phyloP scores from a whole-genome alignment of 2,113 vertebrate genomes.

The cattle (Bos taurus) region ARS-UCD2.0 NC_037332.1:23212501-23213000 shows the following conservation, averaged over 20 bases:
- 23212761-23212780: neutral
- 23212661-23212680: neutral
- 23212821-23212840: neutral
- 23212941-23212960: constrained; percentile 32
- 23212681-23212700: neutral
- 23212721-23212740: constrained; percentile 2
- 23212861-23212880: neutral
- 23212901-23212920: constrained; percentile 1
- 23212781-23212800: neutral
- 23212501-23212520: constrained; percentile 58
- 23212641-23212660: constrained; percentile 14
- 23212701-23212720: neutral
- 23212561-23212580: constrained; percentile 28
- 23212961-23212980: neutral
- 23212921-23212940: neutral
- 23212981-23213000: constrained; percentile 2
- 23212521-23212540: constrained; percentile 50
- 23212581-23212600: constrained; percentile 58
- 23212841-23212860: neutral
- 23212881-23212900: neutral
- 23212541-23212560: constrained; percentile 48
- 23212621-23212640: constrained; percentile 13
- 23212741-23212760: neutral
- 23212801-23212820: neutral
- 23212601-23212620: constrained; percentile 41